A percentile compares a stretch with the other conserved stretches of the same genome.
phyloP scores from a whole-genome alignment of 2,888 invertebrate species.

The Cerastis rubricosa region DNA sequence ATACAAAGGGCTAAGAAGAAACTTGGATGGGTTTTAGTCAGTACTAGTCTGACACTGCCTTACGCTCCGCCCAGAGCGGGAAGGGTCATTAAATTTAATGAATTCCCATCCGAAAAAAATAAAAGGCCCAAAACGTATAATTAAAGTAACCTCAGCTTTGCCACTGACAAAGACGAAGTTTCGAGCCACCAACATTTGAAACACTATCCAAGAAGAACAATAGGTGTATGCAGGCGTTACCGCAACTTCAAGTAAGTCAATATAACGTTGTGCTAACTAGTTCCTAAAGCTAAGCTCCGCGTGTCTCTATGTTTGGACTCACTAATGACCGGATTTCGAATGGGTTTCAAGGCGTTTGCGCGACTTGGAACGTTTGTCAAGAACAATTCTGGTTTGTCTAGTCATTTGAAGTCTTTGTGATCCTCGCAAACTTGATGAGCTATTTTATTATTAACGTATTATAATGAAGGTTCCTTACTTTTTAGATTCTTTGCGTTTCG shows the following conservation, averaged over 20 bases:
- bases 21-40: too few species aligned
- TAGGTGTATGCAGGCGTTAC: neutral
- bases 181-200: too few species aligned
- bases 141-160: too few species aligned
- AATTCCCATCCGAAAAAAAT: too few species aligned
- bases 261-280: constrained; percentile 28
- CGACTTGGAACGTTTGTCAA: constrained; percentile 5
- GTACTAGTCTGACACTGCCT: too few species aligned
- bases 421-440: neutral
- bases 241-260: constrained; percentile 19
- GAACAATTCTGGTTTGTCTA: constrained; percentile 2
- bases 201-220: neutral
- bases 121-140: too few species aligned
- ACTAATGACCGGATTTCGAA: constrained; percentile 36
- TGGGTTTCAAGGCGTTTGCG: constrained; percentile 22
- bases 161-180: too few species aligned
- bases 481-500: neutral
- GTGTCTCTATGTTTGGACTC: constrained; percentile 17
- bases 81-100: too few species aligned
- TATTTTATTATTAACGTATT: neutral
- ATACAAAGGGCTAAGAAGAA: too few species aligned
- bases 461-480: neutral
- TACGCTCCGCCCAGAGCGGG: too few species aligned
- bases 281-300: constrained; percentile 26
- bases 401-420: constrained; percentile 11